Percentiles rank a stretch among this genome's conserved stretches.
Evolutionary conservation across 2,888 invertebrate species (phyloP).

Genomic region (Hedya salicella): DNA sequence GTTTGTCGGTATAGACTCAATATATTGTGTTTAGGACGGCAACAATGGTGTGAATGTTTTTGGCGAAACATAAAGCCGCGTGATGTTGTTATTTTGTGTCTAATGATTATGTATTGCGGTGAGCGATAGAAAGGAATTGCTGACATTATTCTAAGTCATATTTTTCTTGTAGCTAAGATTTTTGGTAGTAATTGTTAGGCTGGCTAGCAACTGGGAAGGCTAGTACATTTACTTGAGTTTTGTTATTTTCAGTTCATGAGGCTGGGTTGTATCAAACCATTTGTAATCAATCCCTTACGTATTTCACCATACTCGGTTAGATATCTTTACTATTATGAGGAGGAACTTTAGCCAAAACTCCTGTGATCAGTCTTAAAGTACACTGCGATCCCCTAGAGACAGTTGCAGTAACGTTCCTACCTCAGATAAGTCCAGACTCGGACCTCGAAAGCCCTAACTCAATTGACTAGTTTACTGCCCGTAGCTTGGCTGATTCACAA

Average conservation of each 20-base stretch:
- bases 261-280: too few species aligned
- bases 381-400: constrained; percentile 13
- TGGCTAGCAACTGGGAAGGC: background rate
- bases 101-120: constrained; percentile 43
- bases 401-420: constrained; percentile 5
- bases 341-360: background rate
- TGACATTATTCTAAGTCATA: constrained; percentile 8
- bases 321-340: too few species aligned
- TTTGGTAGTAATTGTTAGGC: background rate
- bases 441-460: constrained; percentile 26
- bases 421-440: constrained; percentile 20
- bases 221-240: too few species aligned
- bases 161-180: constrained; percentile 1
- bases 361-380: constrained; percentile 9
- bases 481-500: constrained; percentile 8
- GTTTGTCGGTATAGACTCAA: constrained; percentile 41
- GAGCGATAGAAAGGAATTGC: constrained; percentile 32
- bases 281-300: too few species aligned
- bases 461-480: constrained; percentile 34
- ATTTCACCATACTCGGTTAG: too few species aligned
- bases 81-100: constrained; percentile 41
- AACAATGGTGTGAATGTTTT: constrained; percentile 46
- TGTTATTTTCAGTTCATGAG: too few species aligned
- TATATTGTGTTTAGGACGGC: constrained; percentile 43
- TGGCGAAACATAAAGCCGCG: constrained; percentile 35